phyloP scores from a whole-genome alignment of 1,140 invertebrate genomes.

The Psilanteris sp. region DNA sequence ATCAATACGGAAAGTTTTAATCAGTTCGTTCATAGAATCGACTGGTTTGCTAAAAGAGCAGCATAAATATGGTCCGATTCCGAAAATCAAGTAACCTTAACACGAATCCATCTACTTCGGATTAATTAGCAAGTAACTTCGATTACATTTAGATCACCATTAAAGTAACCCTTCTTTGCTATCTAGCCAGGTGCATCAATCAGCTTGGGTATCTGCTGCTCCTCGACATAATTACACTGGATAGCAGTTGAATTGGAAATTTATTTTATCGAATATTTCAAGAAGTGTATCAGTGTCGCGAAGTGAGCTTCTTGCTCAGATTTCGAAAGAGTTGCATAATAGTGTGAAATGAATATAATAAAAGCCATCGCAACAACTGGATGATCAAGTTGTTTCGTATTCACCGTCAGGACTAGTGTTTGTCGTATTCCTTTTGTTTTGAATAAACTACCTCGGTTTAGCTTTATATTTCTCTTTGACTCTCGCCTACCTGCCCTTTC shows the following conservation, averaged over 20 bases:
- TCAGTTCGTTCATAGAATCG: constrained; percentile 50
- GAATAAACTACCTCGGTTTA: constrained; percentile 60
- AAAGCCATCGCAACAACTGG: constrained; percentile 12
- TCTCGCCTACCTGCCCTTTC: constrained; percentile 49
- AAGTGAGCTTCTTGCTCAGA: background rate
- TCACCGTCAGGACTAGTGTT: constrained; percentile 35
- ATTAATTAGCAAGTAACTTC: constrained; percentile 43
- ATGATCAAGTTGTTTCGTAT: constrained; percentile 47
- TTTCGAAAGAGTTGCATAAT: no score
- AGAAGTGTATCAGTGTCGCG: background rate
- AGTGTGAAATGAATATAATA: constrained; percentile 25
- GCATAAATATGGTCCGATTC: constrained; percentile 49
- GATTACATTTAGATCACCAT: constrained; percentile 24
- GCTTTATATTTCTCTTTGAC: constrained; percentile 59
- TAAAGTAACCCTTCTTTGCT: constrained; percentile 26
- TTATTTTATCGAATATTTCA: background rate
- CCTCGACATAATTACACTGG: constrained; percentile 21
- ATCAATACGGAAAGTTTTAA: constrained; percentile 58
- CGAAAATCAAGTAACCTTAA: constrained; percentile 28
- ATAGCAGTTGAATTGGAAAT: constrained; percentile 11
- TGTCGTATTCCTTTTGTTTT: constrained; percentile 62
- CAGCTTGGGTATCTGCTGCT: constrained; percentile 2
- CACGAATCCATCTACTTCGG: constrained; percentile 44
- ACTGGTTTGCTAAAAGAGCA: constrained; percentile 47
- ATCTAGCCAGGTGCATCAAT: constrained; percentile 20